Evolutionary conservation across 2,797 vertebrate genomes (phyloP).

Genomic region (Paguma larvata): DNA sequence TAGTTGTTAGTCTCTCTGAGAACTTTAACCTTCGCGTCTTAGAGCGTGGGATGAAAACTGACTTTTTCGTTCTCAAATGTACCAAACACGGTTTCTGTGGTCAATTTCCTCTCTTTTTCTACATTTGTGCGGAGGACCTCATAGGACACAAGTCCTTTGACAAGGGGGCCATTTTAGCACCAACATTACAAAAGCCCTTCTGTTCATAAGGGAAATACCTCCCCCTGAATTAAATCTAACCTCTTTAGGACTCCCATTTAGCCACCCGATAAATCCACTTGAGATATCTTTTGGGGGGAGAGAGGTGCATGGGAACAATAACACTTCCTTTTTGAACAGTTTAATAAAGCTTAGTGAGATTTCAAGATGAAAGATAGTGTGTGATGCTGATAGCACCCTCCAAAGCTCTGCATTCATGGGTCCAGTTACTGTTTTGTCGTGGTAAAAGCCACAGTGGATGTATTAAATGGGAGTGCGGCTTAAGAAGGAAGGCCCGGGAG

Average conservation of each 20-base stretch:
- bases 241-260: conserved; percentile 73
- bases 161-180: conserved; percentile 72
- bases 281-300: conserved; percentile 71
- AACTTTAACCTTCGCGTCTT: background rate
- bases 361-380: conserved; percentile 83
- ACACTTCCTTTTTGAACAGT: conserved; percentile 81
- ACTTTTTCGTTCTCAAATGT: conserved; percentile 38
- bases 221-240: conserved; percentile 74
- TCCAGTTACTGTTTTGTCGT: conserved; percentile 74
- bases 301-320: conserved; percentile 75
- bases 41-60: background rate
- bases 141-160: conserved; percentile 42
- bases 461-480: conserved; percentile 73
- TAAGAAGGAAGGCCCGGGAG: conserved; percentile 57
- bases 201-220: conserved; percentile 73
- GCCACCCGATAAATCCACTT: conserved; percentile 81
- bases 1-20: background rate
- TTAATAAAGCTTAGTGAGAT: conserved; percentile 82
- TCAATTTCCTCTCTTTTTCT: conserved; percentile 62
- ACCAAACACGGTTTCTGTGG: conserved; percentile 26
- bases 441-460: conserved; percentile 72
- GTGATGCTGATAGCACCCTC: conserved; percentile 73
- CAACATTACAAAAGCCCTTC: conserved; percentile 75
- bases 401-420: conserved; percentile 70
- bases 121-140: conserved; percentile 31